Evolutionary conservation across 2,888 invertebrate species (phyloP), one percentile per base, ranked within the genome.

Genomic region (Serripes groenlandicus): DNA sequence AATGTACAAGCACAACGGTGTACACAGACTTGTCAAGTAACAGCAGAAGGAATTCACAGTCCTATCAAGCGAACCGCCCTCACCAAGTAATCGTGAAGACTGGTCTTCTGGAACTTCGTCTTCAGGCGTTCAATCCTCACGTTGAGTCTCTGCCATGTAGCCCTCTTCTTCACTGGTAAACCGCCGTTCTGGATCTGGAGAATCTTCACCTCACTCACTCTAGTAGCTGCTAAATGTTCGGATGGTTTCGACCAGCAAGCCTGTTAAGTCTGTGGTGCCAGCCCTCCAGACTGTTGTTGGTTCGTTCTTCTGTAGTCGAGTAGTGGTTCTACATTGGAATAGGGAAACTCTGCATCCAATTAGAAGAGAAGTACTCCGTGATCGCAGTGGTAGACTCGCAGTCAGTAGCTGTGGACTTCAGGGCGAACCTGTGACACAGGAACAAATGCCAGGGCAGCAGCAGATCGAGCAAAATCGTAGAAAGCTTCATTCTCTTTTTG

Each of bases 241-340:
- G 71, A 28, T 71, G 71, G 21, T 26, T 26, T 30, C 71, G 21
- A 3, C 28, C 32, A 21, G 71, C 71, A 23, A 54, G 71, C 34
- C 56, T 52, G 71, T 71, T 71, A 18, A 71, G 54, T 52, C 71
- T 21, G 49, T 54, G 28, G 32, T 71, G 71, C 54, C 56, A 71
- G 5, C 71, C 54, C 42, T 68, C 68, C 21, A 64, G n/a, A 3
- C 28, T 62, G 62, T 62, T 62, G 68, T 68, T 68, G n/a, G 49
- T 69, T 9, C 64, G 30, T n/a, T 69, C 69, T n/a, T 42, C 69
- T 32, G 42, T 34, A 26, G 42, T 69, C 2, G 35, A 28, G 37
- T 23, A 35, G 23, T 42, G 49, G 37, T 69, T 35, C 42, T 23
- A 69, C 5, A 28, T 30, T 23, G 11, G 23, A 11, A 26, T 11